Base-by-base conservation (phyloP, 2,797 vertebrate species). In the Anisognathus igniventris region DNA sequence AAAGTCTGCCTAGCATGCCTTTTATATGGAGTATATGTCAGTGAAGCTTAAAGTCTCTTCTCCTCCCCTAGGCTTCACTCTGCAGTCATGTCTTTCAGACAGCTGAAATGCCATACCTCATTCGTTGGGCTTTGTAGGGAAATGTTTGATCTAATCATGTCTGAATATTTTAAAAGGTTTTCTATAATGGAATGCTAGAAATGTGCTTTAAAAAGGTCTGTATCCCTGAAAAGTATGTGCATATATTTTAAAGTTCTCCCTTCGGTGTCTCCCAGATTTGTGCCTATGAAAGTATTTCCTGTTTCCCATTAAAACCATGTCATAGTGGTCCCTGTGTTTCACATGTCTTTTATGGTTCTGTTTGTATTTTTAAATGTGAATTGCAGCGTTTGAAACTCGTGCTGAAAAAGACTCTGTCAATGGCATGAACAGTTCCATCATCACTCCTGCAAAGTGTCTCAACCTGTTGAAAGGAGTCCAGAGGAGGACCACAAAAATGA, bases 31-130 rank as follows among this genome's bases (percentile, higher is more conserved):
- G 93, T 95, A 47, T 82, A 84, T 96, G 96, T 94, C 96, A 95
- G 86, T 87, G 89, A 95, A 96, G 96, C 92, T 97, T 97, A 96
- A 96, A 97, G 94, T 95, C 95, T 95, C 90, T 94, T 93, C 93
- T 94, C 73, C 65, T 92, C 94, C 95, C 86, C 88, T 92, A 96
- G 96, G 96, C 96, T 95, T 96, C 92, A 76, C 88, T 96, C 86
- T 80, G 75, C 95, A 92, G 85, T 96, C 86, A 21, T 78, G 56
- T 96, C 95, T 94, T 88, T 96, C 95, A 96, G 93, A 85, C 81
- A 93, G 88, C 95, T 96, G 94, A 96, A 96, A 96, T 96, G 96
- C 94, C 91, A 93, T 81, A 78, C 88, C 91, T 95, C 72, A 80
- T 96, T 96, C 90, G 1, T 22, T 88, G 62, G 48, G 53, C 89